Percentiles rank a stretch among this genome's conserved stretches.
phyloP scores from a whole-genome alignment of 2,888 invertebrate species.

The Cactoblastis cactorum region DNA sequence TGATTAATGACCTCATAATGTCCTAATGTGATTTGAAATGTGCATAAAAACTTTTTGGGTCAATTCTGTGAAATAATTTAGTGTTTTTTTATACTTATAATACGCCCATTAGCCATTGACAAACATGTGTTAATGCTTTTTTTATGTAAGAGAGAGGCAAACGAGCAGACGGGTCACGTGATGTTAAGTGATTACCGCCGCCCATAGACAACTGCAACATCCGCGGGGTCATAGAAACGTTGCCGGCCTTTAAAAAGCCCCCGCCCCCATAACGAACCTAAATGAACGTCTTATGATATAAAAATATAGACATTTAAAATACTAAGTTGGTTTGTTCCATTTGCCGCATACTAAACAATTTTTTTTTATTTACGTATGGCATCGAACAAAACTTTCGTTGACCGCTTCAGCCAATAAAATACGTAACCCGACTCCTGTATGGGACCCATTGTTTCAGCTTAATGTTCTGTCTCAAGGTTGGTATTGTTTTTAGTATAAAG shows the following conservation, averaged over 20 bases:
- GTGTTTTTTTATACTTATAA: neutral
- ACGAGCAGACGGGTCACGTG: no score
- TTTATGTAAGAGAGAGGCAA: no score
- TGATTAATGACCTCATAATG: constrained; percentile 10
- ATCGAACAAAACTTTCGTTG: neutral
- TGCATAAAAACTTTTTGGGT: constrained; percentile 3
- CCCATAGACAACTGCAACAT: no score
- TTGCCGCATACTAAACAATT: no score
- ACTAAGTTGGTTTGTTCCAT: no score
- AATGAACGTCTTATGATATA: no score
- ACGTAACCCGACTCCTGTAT: constrained; percentile 1
- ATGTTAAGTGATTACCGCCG: no score
- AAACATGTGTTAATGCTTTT: neutral
- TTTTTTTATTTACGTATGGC: neutral
- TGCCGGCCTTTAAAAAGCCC: no score
- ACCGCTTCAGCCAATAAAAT: constrained; percentile 2
- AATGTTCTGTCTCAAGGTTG: constrained; percentile 6
- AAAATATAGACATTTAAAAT: no score
- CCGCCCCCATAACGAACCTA: no score
- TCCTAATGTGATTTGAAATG: constrained; percentile 2
- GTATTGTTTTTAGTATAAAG: neutral
- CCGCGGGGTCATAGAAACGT: no score
- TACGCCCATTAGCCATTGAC: constrained; percentile 7
- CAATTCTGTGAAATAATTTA: neutral
- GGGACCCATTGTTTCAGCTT: constrained; percentile 4